These are phyloP conservation scores for Rhodeus uyekii DNA, from an alignment of 2,797 vertebrate genomes.

Conservation along the genomic window DNA sequence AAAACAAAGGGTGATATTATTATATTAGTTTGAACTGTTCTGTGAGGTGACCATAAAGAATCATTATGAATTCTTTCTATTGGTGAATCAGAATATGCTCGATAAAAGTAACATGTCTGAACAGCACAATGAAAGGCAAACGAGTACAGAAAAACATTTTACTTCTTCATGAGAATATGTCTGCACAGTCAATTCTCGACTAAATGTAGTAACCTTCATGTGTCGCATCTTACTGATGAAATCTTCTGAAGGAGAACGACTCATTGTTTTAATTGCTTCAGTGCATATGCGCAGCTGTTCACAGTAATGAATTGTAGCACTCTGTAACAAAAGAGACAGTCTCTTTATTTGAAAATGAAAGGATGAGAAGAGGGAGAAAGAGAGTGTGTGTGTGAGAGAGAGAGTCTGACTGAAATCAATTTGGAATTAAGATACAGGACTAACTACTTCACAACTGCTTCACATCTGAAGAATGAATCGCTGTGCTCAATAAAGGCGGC, in stretches of 20 bases:
- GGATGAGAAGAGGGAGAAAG: neutral
- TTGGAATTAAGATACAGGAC: constrained; percentile 46
- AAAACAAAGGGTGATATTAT: neutral
- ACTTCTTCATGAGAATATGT: constrained; percentile 31
- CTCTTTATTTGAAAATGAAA: constrained; percentile 37
- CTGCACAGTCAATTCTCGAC: constrained; percentile 35
- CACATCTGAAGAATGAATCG: neutral
- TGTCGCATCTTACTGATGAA: constrained; percentile 45
- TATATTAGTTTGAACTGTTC: neutral
- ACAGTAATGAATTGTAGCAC: constrained; percentile 56
- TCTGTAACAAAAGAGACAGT: constrained; percentile 54
- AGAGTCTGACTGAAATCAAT: constrained; percentile 22
- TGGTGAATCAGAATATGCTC: neutral
- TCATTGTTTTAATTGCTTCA: constrained; percentile 58
- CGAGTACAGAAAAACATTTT: constrained; percentile 18
- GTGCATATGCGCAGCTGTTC: constrained; percentile 52
- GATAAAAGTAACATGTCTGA: neutral
- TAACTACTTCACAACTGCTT: neutral
- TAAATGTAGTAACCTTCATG: constrained; percentile 51
- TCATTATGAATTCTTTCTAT: neutral
- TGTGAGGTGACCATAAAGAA: neutral
- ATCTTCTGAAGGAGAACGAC: constrained; percentile 57
- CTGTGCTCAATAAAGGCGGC: neutral
- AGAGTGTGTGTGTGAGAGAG: neutral
- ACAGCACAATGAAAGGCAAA: neutral